Percentiles rank a stretch among this genome's conserved stretches.
These are phyloP conservation scores for Elaphurus davidianus DNA, from an alignment of 2,113 vertebrate genomes.

Conservation along the genomic window DNA sequence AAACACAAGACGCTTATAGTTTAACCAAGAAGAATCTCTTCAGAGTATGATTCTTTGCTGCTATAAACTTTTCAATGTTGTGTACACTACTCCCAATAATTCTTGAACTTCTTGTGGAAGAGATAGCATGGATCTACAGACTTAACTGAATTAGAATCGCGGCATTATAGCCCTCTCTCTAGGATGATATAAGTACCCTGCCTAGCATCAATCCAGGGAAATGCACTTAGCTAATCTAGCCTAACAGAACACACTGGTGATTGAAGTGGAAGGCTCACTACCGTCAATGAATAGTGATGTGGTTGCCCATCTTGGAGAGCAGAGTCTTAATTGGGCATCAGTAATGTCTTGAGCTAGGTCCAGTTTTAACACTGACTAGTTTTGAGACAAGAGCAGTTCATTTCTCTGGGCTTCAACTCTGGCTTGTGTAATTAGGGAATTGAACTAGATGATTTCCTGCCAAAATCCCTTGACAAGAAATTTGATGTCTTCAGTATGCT, in stretches of 20 bases:
- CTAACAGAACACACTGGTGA: background rate
- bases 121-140: background rate
- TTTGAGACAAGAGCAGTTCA: background rate
- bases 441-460: background rate
- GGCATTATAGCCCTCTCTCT: background rate
- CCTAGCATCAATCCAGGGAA: background rate
- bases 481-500: background rate
- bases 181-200: background rate
- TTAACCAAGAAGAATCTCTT: background rate
- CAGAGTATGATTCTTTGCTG: background rate
- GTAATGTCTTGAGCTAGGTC: background rate
- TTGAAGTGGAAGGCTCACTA: fast-evolving
- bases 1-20: background rate
- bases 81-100: background rate
- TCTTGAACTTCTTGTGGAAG: background rate
- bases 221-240: background rate
- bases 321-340: background rate
- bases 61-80: background rate
- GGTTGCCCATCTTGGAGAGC: background rate
- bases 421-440: background rate
- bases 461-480: background rate
- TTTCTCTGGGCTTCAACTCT: background rate
- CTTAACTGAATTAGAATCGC: background rate
- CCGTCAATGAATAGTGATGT: fast-evolving
- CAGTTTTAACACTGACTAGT: background rate